Percentiles rank a stretch among this genome's conserved stretches.
These are phyloP conservation scores for Epinephelus moara DNA, from an alignment of 2,113 vertebrate genomes.

Conservation along the genomic window DNA sequence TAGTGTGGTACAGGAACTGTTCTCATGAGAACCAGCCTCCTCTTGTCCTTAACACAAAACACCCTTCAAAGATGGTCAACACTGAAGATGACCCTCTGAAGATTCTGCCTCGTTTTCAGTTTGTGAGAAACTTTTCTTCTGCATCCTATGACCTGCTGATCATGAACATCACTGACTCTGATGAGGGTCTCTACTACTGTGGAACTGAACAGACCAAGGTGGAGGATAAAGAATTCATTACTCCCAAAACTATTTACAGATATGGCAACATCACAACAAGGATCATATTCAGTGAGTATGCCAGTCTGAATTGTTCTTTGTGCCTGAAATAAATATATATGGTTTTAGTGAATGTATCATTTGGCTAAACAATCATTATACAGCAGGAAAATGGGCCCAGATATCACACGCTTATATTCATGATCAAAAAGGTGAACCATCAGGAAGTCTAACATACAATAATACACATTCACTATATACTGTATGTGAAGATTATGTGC, in stretches of 20 bases:
- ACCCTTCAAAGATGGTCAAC: too few species aligned
- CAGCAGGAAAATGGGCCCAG: neutral
- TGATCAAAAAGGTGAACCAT: neutral
- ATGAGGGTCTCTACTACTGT: conserved; percentile 67
- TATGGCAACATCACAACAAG: conserved; percentile 32
- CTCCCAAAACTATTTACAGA: rapidly evolving
- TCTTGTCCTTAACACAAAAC: conserved; percentile 22
- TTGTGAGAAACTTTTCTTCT: neutral
- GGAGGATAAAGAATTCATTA: rapidly evolving
- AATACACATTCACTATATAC: neutral
- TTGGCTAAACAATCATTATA: neutral
- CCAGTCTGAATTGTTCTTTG: neutral
- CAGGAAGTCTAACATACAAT: neutral
- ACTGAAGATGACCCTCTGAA: rapidly evolving
- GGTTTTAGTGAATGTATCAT: neutral
- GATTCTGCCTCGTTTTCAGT: neutral
- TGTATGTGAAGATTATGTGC: too few species aligned
- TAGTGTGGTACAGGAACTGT: conserved; percentile 64
- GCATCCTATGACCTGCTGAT: conserved; percentile 49
- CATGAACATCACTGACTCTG: conserved; percentile 40
- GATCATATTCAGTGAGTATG: conserved; percentile 48
- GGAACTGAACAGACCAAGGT: neutral
- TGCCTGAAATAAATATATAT: neutral
- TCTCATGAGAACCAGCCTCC: conserved; percentile 60
- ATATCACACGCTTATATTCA: neutral